Evolutionary conservation across 2,888 invertebrate species (phyloP).

Genomic region (Xestia ashworthii): DNA sequence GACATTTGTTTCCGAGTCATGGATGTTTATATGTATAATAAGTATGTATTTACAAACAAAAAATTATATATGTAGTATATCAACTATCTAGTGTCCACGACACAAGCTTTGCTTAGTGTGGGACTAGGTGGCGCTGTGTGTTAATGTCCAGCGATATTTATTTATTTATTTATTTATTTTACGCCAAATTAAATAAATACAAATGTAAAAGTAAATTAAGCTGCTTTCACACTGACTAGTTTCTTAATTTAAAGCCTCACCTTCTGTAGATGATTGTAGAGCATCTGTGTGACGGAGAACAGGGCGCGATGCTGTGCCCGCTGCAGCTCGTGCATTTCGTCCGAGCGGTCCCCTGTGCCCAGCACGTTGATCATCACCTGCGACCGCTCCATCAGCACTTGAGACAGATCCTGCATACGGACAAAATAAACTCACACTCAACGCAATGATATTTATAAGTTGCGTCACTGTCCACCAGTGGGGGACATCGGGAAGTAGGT

Average conservation of each 20-base stretch:
- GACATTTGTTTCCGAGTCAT: too few species aligned
- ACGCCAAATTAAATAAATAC: too few species aligned
- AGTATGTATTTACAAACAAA: too few species aligned
- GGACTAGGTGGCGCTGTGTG: too few species aligned
- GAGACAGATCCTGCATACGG: conserved; percentile 93
- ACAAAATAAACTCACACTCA: not conserved
- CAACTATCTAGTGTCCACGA: too few species aligned
- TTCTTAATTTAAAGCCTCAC: conserved; percentile 74
- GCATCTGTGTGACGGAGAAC: conserved; percentile 92
- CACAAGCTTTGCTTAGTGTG: too few species aligned
- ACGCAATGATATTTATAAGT: not conserved
- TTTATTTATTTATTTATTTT: too few species aligned
- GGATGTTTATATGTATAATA: too few species aligned
- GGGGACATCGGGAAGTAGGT: not conserved
- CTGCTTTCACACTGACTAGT: not conserved
- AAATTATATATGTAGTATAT: too few species aligned
- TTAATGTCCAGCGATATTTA: too few species aligned
- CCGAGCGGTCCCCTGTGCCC: conserved; percentile 89
- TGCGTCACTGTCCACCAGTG: not conserved
- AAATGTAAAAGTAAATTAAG: not conserved
- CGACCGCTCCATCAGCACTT: conserved; percentile 97
- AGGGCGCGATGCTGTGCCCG: conserved; percentile 90
- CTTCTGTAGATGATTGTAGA: conserved; percentile 94
- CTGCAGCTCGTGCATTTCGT: conserved; percentile 71
- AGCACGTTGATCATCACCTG: conserved; percentile 96